phyloP scores from a whole-genome alignment of 2,888 invertebrate genomes.

The Drosophila testacea region DNA sequence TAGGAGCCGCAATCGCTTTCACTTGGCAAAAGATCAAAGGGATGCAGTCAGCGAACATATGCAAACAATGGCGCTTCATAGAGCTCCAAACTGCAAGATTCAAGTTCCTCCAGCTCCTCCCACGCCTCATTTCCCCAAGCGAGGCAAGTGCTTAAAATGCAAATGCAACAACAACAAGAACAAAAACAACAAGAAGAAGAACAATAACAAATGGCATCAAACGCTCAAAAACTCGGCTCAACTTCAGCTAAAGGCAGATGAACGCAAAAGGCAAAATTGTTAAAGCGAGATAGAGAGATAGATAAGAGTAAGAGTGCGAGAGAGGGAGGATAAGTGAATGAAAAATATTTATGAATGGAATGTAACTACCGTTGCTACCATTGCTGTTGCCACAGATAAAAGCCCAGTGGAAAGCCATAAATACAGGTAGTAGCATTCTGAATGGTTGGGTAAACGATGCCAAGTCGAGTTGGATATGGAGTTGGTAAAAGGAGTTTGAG shows the following conservation, averaged over 20 bases:
- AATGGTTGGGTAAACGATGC: slow-evolving; percentile 73
- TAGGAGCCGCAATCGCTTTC: slow-evolving; percentile 71
- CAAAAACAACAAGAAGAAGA: slow-evolving; percentile 36
- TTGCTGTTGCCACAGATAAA: slow-evolving; percentile 58
- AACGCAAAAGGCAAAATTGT: slow-evolving; percentile 35
- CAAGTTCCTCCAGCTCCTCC: slow-evolving; percentile 34
- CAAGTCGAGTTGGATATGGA: slow-evolving; percentile 37
- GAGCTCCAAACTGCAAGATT: slow-evolving; percentile 50
- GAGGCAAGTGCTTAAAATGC: slow-evolving; percentile 64
- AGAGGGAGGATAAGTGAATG: slow-evolving; percentile 69
- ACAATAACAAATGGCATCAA: slow-evolving; percentile 71
- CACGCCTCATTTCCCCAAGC: background rate
- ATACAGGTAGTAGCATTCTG: slow-evolving; percentile 75
- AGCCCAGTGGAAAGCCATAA: slow-evolving; percentile 71
- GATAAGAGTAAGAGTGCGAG: slow-evolving; percentile 3
- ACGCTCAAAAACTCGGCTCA: slow-evolving; percentile 50
- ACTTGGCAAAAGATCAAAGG: slow-evolving; percentile 77
- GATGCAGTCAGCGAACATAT: slow-evolving; percentile 63
- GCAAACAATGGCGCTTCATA: slow-evolving; percentile 66
- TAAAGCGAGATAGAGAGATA: slow-evolving; percentile 8
- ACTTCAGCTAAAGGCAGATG: slow-evolving; percentile 56
- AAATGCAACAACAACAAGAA: slow-evolving; percentile 36
- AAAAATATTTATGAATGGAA: slow-evolving; percentile 78
- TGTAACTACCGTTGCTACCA: slow-evolving; percentile 65
- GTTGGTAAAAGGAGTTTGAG: slow-evolving; percentile 1